Base-by-base conservation (phyloP, 2,888 invertebrate species). In the Nudaria mundana region DNA sequence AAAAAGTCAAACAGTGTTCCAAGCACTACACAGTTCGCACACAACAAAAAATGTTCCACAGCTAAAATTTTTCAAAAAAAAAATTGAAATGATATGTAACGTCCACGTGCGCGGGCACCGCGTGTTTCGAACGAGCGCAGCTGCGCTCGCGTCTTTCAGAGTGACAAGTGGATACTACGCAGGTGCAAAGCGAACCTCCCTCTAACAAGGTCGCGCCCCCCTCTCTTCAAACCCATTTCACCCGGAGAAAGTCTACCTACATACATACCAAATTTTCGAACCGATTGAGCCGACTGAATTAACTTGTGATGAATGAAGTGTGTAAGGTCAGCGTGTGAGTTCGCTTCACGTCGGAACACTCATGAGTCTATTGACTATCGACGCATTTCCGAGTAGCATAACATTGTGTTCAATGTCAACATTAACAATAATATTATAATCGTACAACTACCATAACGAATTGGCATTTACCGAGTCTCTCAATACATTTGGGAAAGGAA, bases 221-320 rank as follows among this genome's bases (percentile, higher is more conserved):
- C 78, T 72, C 78, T 72, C 76, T 72, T 70, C 69, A 66, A 66
- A 66, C 67, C 67, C 80, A 76, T 85, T 85, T 85, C 85, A 80
- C 84, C 81, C 76, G 71, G 87, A 82, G 87, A 86, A 87, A 87
- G 87, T 86, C 82, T 83, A 76, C 87, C 87, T 87, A 86, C 86
- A 86, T 87, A 85, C 87, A 86, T 87, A 87, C 86, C 83, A 84
- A 87, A 86, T 86, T 79, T 85, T 73, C 81, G 78, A 83, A 79
- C 78, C 78, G 83, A 85, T 85, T 80, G 82, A 81, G 72, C 71
- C 68, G 74, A 54, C 59, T 69, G 76, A 66, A 71, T 71, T 64
- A 68, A 71, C 53, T 57, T 55, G 44, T 52, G 62, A 48, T 56
- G 56, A 60, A 71, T 76, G 74, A 76, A 76, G 56, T 63, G 56